These are phyloP conservation scores for Acomys russatus DNA, from an alignment of 2,797 vertebrate genomes.

Conservation along the genomic window DNA sequence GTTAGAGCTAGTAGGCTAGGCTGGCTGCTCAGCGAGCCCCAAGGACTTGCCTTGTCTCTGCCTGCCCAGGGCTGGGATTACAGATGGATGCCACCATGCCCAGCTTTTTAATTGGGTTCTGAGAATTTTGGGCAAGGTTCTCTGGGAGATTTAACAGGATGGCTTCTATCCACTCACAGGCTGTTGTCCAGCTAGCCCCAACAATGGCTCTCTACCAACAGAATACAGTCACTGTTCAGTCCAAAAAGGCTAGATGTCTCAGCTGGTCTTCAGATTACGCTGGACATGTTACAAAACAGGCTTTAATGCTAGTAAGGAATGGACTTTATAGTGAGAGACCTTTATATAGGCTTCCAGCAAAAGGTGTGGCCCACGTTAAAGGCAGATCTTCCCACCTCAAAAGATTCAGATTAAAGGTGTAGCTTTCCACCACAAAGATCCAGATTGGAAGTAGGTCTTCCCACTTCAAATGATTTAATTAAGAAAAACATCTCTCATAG, in stretches of 20 bases:
- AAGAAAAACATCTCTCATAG: neutral
- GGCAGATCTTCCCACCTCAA: no score
- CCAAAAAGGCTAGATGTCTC: neutral
- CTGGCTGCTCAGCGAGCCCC: neutral
- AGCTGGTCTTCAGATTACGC: neutral
- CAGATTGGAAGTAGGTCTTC: neutral
- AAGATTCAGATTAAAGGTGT: no score
- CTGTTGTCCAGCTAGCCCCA: neutral
- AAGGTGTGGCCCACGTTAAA: neutral
- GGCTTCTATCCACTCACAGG: neutral
- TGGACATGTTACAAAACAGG: neutral
- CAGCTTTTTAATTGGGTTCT: neutral
- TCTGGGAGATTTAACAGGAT: neutral
- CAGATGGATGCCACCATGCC: no score
- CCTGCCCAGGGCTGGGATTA: neutral
- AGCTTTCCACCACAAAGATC: neutral
- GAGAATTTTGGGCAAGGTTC: neutral
- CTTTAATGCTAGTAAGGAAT: neutral
- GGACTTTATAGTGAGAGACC: no score
- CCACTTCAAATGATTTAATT: neutral
- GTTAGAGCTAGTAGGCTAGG: neutral
- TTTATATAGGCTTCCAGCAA: neutral
- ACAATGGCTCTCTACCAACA: neutral
- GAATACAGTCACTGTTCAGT: neutral
- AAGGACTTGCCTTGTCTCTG: neutral